A percentile compares a stretch with the other conserved stretches of the same genome.
phyloP scores from a whole-genome alignment of 1,140 invertebrate species.

The Diachasma alloeum region DNA sequence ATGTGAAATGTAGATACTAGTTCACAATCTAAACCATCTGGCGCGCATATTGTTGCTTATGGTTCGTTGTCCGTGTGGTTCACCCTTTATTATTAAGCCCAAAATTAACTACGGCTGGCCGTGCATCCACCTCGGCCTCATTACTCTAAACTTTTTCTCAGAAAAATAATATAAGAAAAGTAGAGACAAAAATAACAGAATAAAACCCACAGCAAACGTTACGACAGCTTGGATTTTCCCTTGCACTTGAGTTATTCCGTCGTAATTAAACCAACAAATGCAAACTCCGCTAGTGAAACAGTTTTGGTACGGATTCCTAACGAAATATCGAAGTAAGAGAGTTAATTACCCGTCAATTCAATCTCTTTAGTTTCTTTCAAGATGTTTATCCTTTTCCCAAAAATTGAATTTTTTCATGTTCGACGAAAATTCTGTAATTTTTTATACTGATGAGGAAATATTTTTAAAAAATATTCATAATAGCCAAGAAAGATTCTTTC shows the following conservation, averaged over 20 bases:
- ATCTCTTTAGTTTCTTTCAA: too few relatives aligned
- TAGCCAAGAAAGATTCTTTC: too few relatives aligned
- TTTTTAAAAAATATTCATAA: too few relatives aligned
- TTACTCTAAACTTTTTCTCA: neutral
- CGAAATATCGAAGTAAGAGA: too few relatives aligned
- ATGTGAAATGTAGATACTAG: neutral
- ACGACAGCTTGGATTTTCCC: neutral
- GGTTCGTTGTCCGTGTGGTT: constrained; percentile 18
- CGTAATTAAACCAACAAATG: neutral
- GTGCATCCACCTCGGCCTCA: constrained; percentile 6
- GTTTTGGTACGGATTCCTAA: too few relatives aligned
- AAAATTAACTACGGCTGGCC: constrained; percentile 24
- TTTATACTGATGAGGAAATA: too few relatives aligned
- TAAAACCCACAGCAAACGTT: neutral
- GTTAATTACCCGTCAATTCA: too few relatives aligned
- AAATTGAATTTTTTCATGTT: too few relatives aligned
- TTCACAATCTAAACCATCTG: constrained; percentile 22
- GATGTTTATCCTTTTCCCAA: too few relatives aligned
- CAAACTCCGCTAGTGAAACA: neutral
- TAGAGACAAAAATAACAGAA: neutral
- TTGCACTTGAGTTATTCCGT: neutral
- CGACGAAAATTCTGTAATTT: too few relatives aligned
- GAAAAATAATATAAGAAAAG: neutral
- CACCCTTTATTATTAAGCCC: constrained; percentile 38
- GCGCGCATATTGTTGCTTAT: constrained; percentile 30